Conservation (phyloP, 2,888 invertebrate genomes). For the Drosophila eohydei region DNA sequence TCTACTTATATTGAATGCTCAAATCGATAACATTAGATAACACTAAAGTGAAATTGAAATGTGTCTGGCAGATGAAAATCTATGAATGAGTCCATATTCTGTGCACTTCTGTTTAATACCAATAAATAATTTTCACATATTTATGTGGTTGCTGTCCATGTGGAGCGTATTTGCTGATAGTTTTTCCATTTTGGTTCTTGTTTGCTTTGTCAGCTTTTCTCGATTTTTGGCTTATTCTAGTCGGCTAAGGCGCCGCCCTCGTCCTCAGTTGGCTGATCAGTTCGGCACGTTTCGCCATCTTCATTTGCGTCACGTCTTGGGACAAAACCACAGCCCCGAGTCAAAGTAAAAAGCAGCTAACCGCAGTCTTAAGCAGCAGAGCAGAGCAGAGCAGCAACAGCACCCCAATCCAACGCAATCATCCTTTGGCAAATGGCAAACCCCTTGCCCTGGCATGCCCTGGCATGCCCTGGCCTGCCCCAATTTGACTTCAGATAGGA, state of each 20-base stretch:
- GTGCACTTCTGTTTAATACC: not conserved
- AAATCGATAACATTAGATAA: not conserved
- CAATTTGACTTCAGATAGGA: constrained; percentile 21
- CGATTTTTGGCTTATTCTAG: constrained; percentile 26
- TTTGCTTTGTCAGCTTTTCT: constrained; percentile 46
- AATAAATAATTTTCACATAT: constrained; percentile 9
- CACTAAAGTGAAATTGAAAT: not conserved
- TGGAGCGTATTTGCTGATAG: constrained; percentile 1
- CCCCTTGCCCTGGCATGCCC: not conserved
- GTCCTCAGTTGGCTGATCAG: constrained; percentile 4
- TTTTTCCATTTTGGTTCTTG: not conserved
- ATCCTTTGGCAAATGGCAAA: not conserved
- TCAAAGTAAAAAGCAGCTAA: constrained; percentile 44
- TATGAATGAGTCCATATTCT: not conserved
- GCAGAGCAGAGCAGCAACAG: constrained; percentile 6
- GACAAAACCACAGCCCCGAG: constrained; percentile 32
- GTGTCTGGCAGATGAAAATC: not conserved
- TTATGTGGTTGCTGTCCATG: not conserved
- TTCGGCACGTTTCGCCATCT: constrained; percentile 52
- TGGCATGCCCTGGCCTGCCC: not conserved
- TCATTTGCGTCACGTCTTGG: constrained; percentile 59
- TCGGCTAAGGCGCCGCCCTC: constrained; percentile 1
- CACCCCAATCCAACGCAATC: constrained; percentile 10
- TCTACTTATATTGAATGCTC: too few relatives aligned
- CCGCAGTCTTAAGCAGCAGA: constrained; percentile 33